Base-by-base conservation (phyloP, 2,113 vertebrate genomes). In the Otis tarda region DNA sequence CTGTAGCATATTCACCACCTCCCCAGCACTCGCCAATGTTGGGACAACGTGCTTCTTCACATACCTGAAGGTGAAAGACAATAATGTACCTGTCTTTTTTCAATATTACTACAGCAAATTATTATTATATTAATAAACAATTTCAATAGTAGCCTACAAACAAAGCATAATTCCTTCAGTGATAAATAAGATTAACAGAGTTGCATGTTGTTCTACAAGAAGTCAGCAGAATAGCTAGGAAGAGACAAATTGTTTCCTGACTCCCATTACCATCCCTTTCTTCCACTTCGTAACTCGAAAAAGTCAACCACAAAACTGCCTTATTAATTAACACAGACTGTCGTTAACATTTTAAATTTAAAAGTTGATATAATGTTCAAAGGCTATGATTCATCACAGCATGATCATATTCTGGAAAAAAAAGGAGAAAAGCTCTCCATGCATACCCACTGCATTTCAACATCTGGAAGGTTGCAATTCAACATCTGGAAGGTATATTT, bases 21-120 rank as follows among this genome's bases (percentile, higher is more conserved):
- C 99, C 99, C 99, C 99, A 99, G 70, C 99, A 99, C 76, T 99
- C 99, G 21, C 99, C 99, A n/a, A 99, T 99, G 97, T 99, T 99
- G 43, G 99, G 99, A 97, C 99, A 99, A 56, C 99, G 98, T 25
- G 99, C 99, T 97, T 99, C 99, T 96, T 99, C 99, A 95, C 99
- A 99, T 12, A 99, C 99, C 99, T 99, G 64, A 56, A 65, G 67
- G 63, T 39, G 73, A 89, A 73, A 70, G 24, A 73, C 65, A 92
- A 30, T 9, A 67, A 67, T 11, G 33, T 27, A 61, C 30, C 18
- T 49, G 41, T 18, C 39, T 79, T 68, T 71, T 70, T 56, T 33
- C 31, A 5, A 2, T 24, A 39, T 28, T 52, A 17, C 63, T 59
- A 45, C 9, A 57, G 74, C 64, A 83, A 70, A 70, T 19, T 39